Evolutionary conservation across 2,113 vertebrate genomes (phyloP).

Genomic region (Talpa occidentalis): DNA sequence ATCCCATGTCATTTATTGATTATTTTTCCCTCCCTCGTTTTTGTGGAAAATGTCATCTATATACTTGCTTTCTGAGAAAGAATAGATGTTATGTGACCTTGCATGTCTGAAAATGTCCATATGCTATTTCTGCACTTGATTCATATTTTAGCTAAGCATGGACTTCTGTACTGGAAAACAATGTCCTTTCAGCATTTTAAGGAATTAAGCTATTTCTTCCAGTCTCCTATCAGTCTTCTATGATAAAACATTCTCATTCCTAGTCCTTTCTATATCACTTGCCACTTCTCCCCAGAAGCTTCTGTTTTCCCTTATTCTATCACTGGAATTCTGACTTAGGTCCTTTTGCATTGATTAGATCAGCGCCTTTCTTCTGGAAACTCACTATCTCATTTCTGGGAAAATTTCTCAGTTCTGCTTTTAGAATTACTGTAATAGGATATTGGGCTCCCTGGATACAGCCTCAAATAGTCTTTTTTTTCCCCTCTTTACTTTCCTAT

Average conservation of each 20-base stretch:
- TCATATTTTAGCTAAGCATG: background rate
- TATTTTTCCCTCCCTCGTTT: background rate
- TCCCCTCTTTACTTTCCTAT: background rate
- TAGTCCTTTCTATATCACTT: background rate
- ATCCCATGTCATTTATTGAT: background rate
- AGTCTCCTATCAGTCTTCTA: too few species aligned
- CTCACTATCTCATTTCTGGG: background rate
- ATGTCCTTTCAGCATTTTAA: background rate
- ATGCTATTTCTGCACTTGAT: background rate
- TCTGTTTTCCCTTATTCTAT: background rate
- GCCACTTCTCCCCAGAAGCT: background rate
- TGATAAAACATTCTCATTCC: background rate
- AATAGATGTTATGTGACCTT: background rate
- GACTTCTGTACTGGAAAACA: background rate
- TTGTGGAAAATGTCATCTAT: background rate
- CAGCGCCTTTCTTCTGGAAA: background rate
- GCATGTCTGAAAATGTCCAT: background rate
- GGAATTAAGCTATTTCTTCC: background rate
- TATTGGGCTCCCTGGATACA: background rate
- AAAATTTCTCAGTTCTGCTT: background rate
- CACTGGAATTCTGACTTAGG: background rate
- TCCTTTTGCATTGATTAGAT: background rate
- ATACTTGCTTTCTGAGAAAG: background rate
- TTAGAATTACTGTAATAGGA: conserved; percentile 9
- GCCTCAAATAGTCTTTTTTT: background rate